Conservation (phyloP, 1,140 invertebrate genomes). For the Drosophila takahashii region DNA sequence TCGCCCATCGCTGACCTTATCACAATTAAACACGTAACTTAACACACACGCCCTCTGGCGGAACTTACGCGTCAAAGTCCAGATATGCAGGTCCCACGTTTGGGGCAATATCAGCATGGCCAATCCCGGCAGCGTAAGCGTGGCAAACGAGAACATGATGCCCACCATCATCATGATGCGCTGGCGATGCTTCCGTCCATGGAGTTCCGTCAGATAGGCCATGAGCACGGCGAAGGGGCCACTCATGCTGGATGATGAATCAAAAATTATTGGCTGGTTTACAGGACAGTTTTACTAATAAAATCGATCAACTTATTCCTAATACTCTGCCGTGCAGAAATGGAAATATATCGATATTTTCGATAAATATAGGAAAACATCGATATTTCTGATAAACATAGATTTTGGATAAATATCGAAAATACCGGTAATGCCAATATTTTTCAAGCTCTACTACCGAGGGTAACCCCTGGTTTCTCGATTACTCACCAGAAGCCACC, state of each 20-base stretch:
- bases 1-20: background rate
- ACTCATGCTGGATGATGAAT: constrained; percentile 88
- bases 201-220: constrained; percentile 89
- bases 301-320: background rate
- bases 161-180: constrained; percentile 88
- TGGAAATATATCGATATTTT: no score
- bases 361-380: no score
- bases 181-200: constrained; percentile 87
- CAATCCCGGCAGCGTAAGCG: constrained; percentile 86
- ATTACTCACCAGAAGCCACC: constrained; percentile 90
- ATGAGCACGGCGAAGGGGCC: constrained; percentile 90
- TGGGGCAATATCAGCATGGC: constrained; percentile 86
- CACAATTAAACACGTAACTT: constrained; percentile 12
- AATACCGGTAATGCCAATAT: no score
- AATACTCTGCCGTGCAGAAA: background rate
- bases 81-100: constrained; percentile 53
- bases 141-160: constrained; percentile 87
- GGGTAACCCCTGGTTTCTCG: constrained; percentile 30
- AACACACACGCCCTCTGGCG: background rate
- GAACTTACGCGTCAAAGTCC: constrained; percentile 65
- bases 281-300: no score
- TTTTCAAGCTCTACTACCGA: background rate
- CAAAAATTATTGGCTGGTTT: no score
- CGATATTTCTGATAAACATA: no score
- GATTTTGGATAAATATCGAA: no score